Percentiles rank a stretch among this genome's conserved stretches.
Evolutionary conservation across 2,888 invertebrate genomes (phyloP).

Genomic region (Caenorhabditis sp.): DNA sequence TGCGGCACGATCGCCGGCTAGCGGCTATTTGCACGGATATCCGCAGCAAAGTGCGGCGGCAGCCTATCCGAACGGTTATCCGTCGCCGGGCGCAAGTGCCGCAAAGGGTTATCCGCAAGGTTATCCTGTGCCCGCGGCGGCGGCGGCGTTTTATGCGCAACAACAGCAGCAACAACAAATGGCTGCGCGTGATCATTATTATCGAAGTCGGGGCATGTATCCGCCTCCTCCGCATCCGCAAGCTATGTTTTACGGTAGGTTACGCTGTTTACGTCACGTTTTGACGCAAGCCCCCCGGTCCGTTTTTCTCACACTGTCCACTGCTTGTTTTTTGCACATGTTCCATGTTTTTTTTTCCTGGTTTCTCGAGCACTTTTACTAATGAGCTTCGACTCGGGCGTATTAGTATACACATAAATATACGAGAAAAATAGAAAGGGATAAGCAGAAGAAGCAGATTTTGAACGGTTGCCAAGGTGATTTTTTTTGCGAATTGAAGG

Average conservation of each 20-base stretch:
- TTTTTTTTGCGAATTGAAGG: too few species aligned
- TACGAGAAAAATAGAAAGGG: too few species aligned
- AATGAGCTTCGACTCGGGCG: too few species aligned
- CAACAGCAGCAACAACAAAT: too few species aligned
- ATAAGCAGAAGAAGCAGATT: too few species aligned
- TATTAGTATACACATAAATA: too few species aligned
- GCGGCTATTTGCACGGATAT: background rate
- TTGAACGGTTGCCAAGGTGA: too few species aligned
- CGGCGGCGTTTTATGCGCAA: too few species aligned
- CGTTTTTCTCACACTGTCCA: too few species aligned
- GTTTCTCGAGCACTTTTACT: background rate
- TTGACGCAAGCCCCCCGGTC: too few species aligned
- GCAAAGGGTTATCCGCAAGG: conserved; percentile 16
- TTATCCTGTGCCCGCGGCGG: conserved; percentile 10
- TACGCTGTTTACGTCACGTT: too few species aligned
- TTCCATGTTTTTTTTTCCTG: background rate
- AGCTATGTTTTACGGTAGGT: background rate
- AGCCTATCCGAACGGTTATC: conserved; percentile 6
- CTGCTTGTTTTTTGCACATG: background rate
- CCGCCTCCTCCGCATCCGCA: conserved; percentile 32
- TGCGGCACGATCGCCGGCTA: background rate
- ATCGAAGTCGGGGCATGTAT: conserved; percentile 29
- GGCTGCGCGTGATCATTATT: conserved; percentile 26
- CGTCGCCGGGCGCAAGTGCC: background rate
- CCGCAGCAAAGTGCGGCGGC: background rate